Evolutionary conservation across 2,888 invertebrate genomes (phyloP).

Genomic region (Eutolmus rufibarbis): DNA sequence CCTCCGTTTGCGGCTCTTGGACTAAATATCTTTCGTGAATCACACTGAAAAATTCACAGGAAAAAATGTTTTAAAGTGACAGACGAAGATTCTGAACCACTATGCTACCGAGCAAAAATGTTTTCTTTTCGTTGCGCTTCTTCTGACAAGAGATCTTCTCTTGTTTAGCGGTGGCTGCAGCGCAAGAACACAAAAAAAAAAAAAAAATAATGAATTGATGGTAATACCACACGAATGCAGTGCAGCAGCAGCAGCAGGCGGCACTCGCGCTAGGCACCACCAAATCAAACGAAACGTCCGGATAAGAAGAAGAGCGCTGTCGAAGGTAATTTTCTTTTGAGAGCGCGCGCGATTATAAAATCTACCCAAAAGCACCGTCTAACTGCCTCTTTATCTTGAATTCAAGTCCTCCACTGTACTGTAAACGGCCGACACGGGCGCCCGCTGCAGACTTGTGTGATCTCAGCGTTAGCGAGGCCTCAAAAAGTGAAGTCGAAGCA

Average conservation of each 20-base stretch:
- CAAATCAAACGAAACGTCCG: neutral
- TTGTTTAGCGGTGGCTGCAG: neutral
- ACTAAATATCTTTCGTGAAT: neutral
- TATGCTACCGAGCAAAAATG: neutral
- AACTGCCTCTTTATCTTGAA: constrained; percentile 25
- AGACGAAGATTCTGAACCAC: neutral
- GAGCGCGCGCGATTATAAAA: constrained; percentile 34
- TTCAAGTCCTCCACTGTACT: constrained; percentile 27
- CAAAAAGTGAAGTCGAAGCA: constrained; percentile 39
- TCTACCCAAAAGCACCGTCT: neutral
- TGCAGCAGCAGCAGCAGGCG: neutral
- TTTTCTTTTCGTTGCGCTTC: neutral
- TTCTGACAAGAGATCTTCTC: neutral
- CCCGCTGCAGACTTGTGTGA: neutral
- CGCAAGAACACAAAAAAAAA: neutral
- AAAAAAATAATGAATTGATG: neutral
- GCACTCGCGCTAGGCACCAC: neutral
- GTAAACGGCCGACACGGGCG: constrained; percentile 4
- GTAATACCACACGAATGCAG: constrained; percentile 3
- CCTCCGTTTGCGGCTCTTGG: neutral
- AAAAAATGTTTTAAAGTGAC: neutral
- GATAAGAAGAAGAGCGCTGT: constrained; percentile 3
- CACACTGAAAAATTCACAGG: neutral
- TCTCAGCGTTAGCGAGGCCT: constrained; percentile 30
- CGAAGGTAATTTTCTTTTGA: constrained; percentile 16